Evolutionary conservation across 2,113 vertebrate genomes (phyloP).

Genomic region (Python bivittatus): DNA sequence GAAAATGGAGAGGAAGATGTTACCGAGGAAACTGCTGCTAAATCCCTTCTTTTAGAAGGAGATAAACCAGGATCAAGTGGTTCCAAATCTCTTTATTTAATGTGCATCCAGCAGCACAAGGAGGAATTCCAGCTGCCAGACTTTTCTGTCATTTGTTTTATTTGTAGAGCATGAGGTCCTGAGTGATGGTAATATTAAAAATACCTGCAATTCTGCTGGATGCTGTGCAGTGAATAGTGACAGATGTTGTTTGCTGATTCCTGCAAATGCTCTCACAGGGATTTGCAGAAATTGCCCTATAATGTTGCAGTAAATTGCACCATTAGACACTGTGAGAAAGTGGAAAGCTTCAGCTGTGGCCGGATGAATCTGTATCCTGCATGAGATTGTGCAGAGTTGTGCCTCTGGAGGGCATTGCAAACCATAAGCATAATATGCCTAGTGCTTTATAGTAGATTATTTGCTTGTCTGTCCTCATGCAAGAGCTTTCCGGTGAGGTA

Average conservation of each 20-base stretch:
- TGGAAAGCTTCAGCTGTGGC: background rate
- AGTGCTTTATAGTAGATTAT: background rate
- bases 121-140: conserved; percentile 27
- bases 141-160: conserved; percentile 30
- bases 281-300: conserved; percentile 27
- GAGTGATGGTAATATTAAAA: conserved; percentile 22
- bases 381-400: background rate
- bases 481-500: background rate
- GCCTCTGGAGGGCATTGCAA: background rate
- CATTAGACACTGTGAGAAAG: background rate
- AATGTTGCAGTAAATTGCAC: conserved; percentile 19
- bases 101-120: conserved; percentile 9
- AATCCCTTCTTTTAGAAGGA: conserved; percentile 30
- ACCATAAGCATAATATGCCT: background rate
- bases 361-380: background rate
- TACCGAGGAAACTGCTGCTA: conserved; percentile 21
- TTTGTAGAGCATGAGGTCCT: conserved; percentile 1
- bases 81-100: conserved; percentile 39
- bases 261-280: conserved; percentile 13
- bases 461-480: background rate
- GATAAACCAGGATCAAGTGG: conserved; percentile 35
- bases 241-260: conserved; percentile 28
- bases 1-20: conserved; percentile 14
- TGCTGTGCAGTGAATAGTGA: background rate
- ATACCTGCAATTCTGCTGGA: conserved; percentile 23